phyloP scores from a whole-genome alignment of 37 sponge, comb jelly and placozoan genomes.

The Diacarnus erythraeanus region DNA sequence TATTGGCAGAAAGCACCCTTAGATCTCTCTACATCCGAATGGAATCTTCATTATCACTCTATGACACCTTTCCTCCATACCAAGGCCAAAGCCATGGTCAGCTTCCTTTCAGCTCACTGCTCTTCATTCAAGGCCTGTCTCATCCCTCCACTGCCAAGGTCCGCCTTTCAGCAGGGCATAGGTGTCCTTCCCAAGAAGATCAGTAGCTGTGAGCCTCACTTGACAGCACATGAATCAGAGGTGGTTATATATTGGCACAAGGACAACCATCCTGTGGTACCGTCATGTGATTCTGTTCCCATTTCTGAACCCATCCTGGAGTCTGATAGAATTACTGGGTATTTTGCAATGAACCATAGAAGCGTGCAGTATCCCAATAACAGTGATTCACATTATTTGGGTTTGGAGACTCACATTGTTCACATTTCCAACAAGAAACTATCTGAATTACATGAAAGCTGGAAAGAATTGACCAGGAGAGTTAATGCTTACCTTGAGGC shows the following conservation, averaged over 20 bases:
- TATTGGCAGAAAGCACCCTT: conserved; percentile 17
- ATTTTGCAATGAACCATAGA: conserved; percentile 33
- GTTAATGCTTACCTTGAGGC: conserved; percentile 1
- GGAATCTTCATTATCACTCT: conserved; percentile 38
- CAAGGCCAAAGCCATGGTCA: conserved; percentile 1
- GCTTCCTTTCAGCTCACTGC: conserved; percentile 26
- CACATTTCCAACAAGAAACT: background rate
- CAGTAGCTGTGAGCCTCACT: conserved; percentile 6
- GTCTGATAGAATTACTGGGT: conserved; percentile 8
- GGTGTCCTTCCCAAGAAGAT: too few species aligned
- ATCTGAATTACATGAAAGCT: background rate
- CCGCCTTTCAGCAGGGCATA: background rate
- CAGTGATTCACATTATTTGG: background rate
- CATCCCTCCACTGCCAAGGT: conserved; percentile 20
- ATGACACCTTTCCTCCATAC: conserved; percentile 18
- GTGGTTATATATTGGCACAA: conserved; percentile 41
- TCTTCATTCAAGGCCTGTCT: conserved; percentile 6
- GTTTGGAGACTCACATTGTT: conserved; percentile 19
- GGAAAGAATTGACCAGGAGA: conserved; percentile 26
- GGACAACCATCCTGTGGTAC: too few species aligned
- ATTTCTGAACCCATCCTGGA: background rate
- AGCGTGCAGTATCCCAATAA: background rate
- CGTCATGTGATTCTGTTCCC: too few species aligned
- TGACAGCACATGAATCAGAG: conserved; percentile 41
- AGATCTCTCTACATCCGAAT: background rate